Base-by-base conservation (phyloP, 2,888 invertebrate species). In the Aplocera efformata region DNA sequence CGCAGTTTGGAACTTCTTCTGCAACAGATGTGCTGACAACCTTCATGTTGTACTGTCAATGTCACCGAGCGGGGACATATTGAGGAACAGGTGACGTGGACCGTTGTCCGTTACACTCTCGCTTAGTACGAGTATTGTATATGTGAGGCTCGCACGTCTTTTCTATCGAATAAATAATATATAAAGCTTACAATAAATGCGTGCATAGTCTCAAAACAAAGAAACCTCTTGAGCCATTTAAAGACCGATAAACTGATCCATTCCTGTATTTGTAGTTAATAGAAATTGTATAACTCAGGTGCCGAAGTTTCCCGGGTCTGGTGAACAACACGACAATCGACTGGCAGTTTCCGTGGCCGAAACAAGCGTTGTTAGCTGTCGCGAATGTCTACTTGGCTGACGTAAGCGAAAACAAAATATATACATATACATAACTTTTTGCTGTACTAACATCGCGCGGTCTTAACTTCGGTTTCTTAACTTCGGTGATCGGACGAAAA, bases 281-380 rank as follows among this genome's bases (percentile, higher is more conserved):
- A n/a, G n/a, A n/a, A n/a, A n/a, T 20, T 21, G 13, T 39, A n/a
- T n/a, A n/a, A n/a, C n/a, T 6, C 50, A 86, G 88, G 9, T 97
- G 97, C 66, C 91, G 97, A 52, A 96, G 93, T 80, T 98, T 97
- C 78, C 98, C 98, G 0, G 97, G 97, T 0, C 85, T 98, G 30
- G 96, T 98, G 24, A 97, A 96, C 68, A 96, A 96, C 67, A 95
- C 96, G 0, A 95, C 94, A 24, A 96, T 98, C 50, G 96, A 98
- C 75, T 98, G 97, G 97, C 92, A 97, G 70, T 96, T 95, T 76
- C 94, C 97, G 0, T 98, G 98, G 98, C 97, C 98, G 0, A 91
- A 93, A 52, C 96, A 97, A 72, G 98, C 98, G 0, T 72, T 98
- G 31, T 86, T 93, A 37, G 96, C 97, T 0, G 97, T 98, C 0